These are phyloP conservation scores for Wiebesia pumilae DNA, from an alignment of 1,140 invertebrate species.

Conservation along the genomic window DNA sequence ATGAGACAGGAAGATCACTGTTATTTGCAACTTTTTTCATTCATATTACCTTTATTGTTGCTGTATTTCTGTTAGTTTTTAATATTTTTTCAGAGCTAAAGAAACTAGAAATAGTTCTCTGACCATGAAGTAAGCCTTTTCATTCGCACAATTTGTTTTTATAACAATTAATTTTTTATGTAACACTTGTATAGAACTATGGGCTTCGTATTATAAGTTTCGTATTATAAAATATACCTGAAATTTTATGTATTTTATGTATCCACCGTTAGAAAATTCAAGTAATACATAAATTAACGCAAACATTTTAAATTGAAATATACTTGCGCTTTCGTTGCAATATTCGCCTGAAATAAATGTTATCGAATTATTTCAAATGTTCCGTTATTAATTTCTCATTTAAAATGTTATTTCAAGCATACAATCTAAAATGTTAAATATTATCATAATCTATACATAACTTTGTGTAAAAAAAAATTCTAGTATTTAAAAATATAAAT, in stretches of 20 bases:
- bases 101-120: neutral
- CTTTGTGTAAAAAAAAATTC: no score
- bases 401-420: no score
- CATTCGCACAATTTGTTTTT: neutral
- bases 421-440: no score
- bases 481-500: neutral
- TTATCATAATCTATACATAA: no score
- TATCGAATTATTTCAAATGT: neutral
- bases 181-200: neutral
- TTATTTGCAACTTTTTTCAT: no score
- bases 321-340: neutral
- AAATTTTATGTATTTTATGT: no score
- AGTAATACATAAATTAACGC: neutral
- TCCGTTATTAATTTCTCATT: neutral
- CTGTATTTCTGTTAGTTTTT: no score
- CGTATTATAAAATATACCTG: no score
- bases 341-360: neutral
- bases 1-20: no score
- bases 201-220: neutral
- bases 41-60: no score
- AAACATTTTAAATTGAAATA: neutral
- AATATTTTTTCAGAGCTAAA: no score
- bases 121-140: neutral
- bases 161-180: neutral
- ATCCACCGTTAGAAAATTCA: no score